Evolutionary conservation across 2,888 invertebrate genomes (phyloP).

Genomic region (Oscheius onirici): DNA sequence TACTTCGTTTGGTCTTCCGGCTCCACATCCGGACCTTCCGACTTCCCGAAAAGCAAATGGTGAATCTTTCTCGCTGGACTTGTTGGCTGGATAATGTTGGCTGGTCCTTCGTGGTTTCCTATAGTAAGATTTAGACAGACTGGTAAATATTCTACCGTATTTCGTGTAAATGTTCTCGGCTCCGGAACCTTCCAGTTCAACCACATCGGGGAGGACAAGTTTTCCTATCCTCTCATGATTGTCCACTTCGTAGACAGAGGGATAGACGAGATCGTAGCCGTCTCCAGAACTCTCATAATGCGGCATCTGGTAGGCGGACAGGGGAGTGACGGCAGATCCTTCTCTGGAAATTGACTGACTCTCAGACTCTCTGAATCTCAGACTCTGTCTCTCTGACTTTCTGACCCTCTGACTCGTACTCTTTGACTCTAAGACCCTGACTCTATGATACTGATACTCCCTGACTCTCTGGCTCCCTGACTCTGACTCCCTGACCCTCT

Average conservation of each 20-base stretch:
- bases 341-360: neutral
- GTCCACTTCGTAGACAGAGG: conserved; percentile 45
- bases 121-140: too few relatives aligned
- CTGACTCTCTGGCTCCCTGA: too few relatives aligned
- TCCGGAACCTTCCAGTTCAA: conserved; percentile 50
- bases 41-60: conserved; percentile 50
- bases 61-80: conserved; percentile 35
- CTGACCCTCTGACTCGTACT: too few relatives aligned
- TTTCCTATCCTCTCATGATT: conserved; percentile 52
- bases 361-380: neutral
- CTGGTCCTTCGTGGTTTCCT: conserved; percentile 19
- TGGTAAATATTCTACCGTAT: conserved; percentile 47
- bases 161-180: conserved; percentile 44
- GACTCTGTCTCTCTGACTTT: too few relatives aligned
- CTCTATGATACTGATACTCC: too few relatives aligned
- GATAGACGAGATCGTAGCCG: conserved; percentile 45
- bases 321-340: neutral
- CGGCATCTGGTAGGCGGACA: conserved; percentile 35
- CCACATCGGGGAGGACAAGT: conserved; percentile 57
- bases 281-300: conserved; percentile 47
- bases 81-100: conserved; percentile 31
- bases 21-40: conserved; percentile 39
- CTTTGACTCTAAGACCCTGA: too few relatives aligned
- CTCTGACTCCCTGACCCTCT: too few relatives aligned
- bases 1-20: conserved; percentile 45